Evolutionary conservation across 2,888 invertebrate genomes (phyloP).

Genomic region (Drosophila tripunctata): DNA sequence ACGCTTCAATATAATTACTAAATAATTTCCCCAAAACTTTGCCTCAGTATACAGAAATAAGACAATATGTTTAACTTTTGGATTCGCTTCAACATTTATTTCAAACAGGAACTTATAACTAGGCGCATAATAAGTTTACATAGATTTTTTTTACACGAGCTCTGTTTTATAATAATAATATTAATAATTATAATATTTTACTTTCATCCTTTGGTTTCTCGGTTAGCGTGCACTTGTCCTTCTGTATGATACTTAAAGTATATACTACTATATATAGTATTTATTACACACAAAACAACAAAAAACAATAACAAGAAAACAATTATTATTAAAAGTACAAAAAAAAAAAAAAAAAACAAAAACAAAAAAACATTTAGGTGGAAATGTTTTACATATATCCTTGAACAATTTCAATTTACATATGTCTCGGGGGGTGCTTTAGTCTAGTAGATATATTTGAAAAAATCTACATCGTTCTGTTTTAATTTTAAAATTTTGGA

Average conservation of each 20-base stretch:
- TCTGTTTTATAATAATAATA: neutral
- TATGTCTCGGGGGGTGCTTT: too few species aligned
- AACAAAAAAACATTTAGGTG: conserved; percentile 20
- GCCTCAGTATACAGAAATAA: too few species aligned
- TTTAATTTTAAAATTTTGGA: too few species aligned
- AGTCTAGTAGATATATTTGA: too few species aligned
- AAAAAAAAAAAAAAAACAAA: neutral
- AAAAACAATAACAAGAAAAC: conserved; percentile 3
- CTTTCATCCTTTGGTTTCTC: conserved; percentile 37
- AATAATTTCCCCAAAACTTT: too few species aligned
- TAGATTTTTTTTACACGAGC: conserved; percentile 39
- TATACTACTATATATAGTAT: conserved; percentile 27
- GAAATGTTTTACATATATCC: conserved; percentile 41
- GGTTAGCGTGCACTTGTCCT: conserved; percentile 24
- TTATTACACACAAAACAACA: conserved; percentile 20
- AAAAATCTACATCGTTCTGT: too few species aligned
- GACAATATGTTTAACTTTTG: neutral
- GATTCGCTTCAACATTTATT: conserved; percentile 71
- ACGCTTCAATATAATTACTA: too few species aligned
- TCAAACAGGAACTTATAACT: conserved; percentile 74
- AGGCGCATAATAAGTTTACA: conserved; percentile 54
- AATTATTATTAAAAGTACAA: neutral
- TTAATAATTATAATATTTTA: too few species aligned
- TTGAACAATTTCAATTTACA: conserved; percentile 7
- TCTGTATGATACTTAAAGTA: conserved; percentile 49